These are phyloP conservation scores for Rynchops niger DNA, from an alignment of 2,113 vertebrate species.

Conservation along the genomic window DNA sequence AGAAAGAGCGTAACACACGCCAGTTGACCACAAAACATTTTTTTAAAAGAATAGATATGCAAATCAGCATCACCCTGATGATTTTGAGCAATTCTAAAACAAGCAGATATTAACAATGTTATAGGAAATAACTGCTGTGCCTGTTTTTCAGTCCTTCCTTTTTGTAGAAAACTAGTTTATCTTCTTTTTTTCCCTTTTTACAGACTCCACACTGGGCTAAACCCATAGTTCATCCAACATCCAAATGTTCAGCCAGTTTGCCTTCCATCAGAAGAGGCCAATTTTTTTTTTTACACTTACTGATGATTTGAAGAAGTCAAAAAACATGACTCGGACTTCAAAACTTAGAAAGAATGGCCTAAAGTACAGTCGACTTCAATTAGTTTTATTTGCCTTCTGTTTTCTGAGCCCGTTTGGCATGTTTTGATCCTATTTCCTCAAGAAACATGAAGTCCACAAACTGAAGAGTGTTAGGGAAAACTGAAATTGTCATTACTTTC, in stretches of 20 bases:
- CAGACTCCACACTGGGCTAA: not conserved
- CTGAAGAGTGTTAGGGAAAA: not conserved
- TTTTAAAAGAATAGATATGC: not conserved
- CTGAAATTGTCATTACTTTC: not conserved
- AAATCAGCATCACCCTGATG: not conserved
- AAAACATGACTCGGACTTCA: not conserved
- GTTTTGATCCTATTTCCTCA: not conserved
- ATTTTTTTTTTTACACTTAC: not conserved
- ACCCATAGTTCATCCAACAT: not conserved
- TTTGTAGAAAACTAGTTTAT: not conserved
- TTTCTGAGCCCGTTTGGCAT: not conserved
- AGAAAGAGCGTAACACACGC: not conserved
- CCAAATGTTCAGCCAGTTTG: not conserved
- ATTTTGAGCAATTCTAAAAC: not conserved
- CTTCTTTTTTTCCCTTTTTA: not conserved
- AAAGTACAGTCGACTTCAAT: not conserved
- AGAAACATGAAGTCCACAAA: not conserved
- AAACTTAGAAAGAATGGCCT: not conserved
- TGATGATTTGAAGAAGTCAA: not conserved
- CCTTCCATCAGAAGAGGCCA: not conserved
- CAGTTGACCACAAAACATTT: not conserved
- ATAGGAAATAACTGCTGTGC: not conserved
- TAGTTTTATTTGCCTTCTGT: not conserved
- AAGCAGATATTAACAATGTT: not conserved
- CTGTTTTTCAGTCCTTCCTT: not conserved